Evolutionary conservation across 2,113 vertebrate species (phyloP).

Genomic region (Aegithalos caudatus): DNA sequence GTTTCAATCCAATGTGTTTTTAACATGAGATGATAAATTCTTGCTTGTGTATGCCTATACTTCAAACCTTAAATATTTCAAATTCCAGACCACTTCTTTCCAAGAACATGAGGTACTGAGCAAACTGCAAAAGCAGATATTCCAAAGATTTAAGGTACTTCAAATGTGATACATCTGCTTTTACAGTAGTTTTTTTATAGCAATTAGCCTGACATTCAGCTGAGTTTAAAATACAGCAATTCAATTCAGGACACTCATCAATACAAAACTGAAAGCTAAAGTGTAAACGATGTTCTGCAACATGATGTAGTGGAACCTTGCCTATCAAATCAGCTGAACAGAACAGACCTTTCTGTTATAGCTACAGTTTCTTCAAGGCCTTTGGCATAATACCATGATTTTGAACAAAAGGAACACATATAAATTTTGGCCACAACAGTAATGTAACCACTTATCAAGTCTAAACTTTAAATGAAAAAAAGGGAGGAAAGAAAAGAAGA

Average conservation of each 20-base stretch:
- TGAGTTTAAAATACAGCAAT: not conserved
- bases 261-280: not conserved
- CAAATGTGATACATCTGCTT: not conserved
- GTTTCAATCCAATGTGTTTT: not conserved
- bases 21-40: not conserved
- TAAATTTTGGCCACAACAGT: not conserved
- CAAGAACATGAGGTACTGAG: not conserved
- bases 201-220: not conserved
- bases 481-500: accelerated
- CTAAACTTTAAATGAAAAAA: not conserved
- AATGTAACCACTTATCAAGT: not conserved
- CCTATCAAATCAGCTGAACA: not conserved
- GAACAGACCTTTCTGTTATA: not conserved
- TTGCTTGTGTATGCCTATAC: not conserved
- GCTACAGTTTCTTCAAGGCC: not conserved
- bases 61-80: not conserved
- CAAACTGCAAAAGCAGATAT: not conserved
- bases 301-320: not conserved
- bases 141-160: not conserved
- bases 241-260: not conserved
- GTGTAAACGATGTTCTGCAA: not conserved
- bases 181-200: not conserved
- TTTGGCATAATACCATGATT: not conserved
- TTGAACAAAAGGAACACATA: not conserved
- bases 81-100: not conserved